Evolutionary conservation across 2,888 invertebrate genomes (phyloP).

Genomic region (Tetrapedia diversipes): DNA sequence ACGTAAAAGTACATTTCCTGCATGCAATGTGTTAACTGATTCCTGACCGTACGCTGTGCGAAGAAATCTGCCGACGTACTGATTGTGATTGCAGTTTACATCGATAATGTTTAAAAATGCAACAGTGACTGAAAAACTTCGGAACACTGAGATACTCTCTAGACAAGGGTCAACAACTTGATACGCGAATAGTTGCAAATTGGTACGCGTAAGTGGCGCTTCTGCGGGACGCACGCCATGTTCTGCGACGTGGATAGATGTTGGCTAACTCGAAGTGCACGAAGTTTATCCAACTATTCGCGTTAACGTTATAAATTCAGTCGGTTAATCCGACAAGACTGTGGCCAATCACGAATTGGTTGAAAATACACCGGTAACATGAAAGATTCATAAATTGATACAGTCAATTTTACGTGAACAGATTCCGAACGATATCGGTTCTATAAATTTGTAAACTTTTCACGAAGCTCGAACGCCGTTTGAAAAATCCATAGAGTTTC

Average conservation of each 20-base stretch:
- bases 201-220: not conserved
- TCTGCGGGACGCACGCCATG: not conserved
- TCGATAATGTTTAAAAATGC: not conserved
- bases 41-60: too few species aligned
- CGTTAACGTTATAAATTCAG: not conserved
- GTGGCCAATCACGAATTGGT: not conserved
- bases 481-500: slow-evolving; percentile 1
- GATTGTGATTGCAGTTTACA: not conserved
- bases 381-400: not conserved
- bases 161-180: not conserved
- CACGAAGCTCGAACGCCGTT: not conserved
- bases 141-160: not conserved
- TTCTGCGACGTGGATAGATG: not conserved
- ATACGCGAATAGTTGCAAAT: slow-evolving; percentile 24
- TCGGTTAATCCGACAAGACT: not conserved
- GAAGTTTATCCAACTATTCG: slow-evolving; percentile 5
- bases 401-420: not conserved
- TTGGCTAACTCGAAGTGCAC: slow-evolving; percentile 8
- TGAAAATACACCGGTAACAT: not conserved
- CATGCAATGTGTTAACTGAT: too few species aligned
- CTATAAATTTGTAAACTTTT: too few species aligned
- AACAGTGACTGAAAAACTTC: not conserved
- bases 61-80: too few species aligned
- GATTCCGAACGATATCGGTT: not conserved
- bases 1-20: too few species aligned